phyloP scores from a whole-genome alignment of 2,113 vertebrate genomes.

The Stomatorhinus ivindoensis region DNA sequence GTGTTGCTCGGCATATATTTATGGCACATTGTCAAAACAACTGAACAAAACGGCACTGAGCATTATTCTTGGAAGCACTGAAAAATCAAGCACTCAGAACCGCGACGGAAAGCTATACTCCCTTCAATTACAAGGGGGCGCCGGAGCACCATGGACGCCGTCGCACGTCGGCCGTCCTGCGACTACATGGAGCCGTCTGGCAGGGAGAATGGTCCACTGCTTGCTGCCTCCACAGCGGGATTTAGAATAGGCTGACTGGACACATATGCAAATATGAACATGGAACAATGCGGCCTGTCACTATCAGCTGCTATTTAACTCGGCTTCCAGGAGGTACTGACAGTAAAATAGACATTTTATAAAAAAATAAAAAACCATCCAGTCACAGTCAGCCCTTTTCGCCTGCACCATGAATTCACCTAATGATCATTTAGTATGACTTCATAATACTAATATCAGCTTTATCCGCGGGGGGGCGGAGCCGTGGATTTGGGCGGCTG shows the following conservation, averaged over 20 bases:
- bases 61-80: background rate
- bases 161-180: background rate
- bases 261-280: conserved; percentile 56
- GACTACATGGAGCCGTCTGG: background rate
- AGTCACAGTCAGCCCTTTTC: background rate
- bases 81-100: background rate
- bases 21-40: background rate
- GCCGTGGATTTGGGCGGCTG: background rate
- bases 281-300: conserved; percentile 52
- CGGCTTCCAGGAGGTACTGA: background rate
- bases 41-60: background rate
- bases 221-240: background rate
- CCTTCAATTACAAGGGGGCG: conserved; percentile 46
- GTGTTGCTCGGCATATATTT: background rate
- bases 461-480: background rate
- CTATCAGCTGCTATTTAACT: conserved; percentile 41
- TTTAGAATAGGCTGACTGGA: conserved; percentile 47
- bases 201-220: background rate
- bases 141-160: background rate
- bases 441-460: background rate
- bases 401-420: background rate
- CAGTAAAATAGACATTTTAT: background rate
- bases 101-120: conserved; percentile 1
- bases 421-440: background rate
- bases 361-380: background rate